These are phyloP conservation scores for Tipula helvola DNA, from an alignment of 2,888 invertebrate species.

Conservation along the genomic window DNA sequence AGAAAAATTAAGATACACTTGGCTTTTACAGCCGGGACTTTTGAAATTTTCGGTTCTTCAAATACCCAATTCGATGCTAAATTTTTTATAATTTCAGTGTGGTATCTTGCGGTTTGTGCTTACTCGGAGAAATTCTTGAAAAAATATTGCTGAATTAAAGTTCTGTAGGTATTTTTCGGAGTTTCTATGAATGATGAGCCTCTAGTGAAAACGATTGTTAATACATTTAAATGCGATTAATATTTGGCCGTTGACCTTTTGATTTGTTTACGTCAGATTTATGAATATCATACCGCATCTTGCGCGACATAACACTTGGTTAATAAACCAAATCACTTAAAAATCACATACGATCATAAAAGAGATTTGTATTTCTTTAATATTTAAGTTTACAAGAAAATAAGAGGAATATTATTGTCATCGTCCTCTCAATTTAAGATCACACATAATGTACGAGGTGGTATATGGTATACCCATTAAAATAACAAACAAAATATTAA, in stretches of 20 bases:
- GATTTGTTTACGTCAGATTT: background rate
- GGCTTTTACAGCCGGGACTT: too few relatives aligned
- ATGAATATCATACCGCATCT: background rate
- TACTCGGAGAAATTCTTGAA: too few relatives aligned
- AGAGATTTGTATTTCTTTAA: background rate
- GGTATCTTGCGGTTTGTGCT: too few relatives aligned
- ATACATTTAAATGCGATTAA: background rate
- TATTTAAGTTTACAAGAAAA: background rate
- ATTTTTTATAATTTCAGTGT: too few relatives aligned
- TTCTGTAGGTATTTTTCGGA: too few relatives aligned
- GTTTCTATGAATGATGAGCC: too few relatives aligned
- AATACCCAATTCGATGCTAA: too few relatives aligned
- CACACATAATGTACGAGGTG: background rate
- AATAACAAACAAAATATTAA: background rate
- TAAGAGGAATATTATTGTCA: background rate
- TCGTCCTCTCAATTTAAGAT: background rate
- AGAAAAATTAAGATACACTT: too few relatives aligned
- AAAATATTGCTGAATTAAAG: too few relatives aligned
- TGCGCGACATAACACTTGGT: background rate
- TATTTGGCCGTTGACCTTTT: background rate
- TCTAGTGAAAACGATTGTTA: too few relatives aligned
- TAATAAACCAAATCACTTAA: background rate
- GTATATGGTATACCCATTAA: background rate
- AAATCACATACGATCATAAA: background rate
- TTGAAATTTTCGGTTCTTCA: too few relatives aligned